A percentile compares a stretch with the other conserved stretches of the same genome.
Evolutionary conservation across 2,888 invertebrate species (phyloP).

Genomic region (Cryptocheilus praepositus): DNA sequence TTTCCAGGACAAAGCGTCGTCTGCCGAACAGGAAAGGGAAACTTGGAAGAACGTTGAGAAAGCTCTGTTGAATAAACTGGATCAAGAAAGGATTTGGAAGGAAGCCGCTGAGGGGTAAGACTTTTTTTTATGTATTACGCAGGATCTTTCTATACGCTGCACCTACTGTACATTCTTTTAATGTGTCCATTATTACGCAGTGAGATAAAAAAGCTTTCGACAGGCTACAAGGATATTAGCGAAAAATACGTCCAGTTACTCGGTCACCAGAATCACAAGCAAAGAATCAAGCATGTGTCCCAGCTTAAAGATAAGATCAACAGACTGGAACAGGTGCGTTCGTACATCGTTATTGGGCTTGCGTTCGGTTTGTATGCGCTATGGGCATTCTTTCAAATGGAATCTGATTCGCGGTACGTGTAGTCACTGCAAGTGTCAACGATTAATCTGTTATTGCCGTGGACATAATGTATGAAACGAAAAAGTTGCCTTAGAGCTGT

Average conservation of each 20-base stretch:
- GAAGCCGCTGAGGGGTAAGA: constrained; percentile 57
- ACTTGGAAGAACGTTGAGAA: constrained; percentile 40
- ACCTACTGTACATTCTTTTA: constrained; percentile 13
- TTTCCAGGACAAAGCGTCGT: constrained; percentile 25
- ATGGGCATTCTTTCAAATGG: constrained; percentile 36
- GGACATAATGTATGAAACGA: constrained; percentile 20
- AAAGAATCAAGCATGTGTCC: constrained; percentile 79
- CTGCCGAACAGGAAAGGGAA: constrained; percentile 43
- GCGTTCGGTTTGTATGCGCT: constrained; percentile 55
- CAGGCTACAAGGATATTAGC: constrained; percentile 76
- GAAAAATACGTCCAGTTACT: constrained; percentile 78
- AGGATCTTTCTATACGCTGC: neutral
- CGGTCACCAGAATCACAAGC: constrained; percentile 82
- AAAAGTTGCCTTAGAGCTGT: neutral
- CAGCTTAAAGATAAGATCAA: constrained; percentile 75
- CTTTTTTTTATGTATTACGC: constrained; percentile 1
- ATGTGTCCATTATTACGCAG: constrained; percentile 39
- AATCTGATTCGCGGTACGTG: neutral
- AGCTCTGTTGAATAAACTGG: constrained; percentile 41
- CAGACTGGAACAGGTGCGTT: constrained; percentile 75
- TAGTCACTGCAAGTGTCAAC: constrained; percentile 36
- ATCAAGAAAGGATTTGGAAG: constrained; percentile 47
- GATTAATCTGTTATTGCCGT: constrained; percentile 6
- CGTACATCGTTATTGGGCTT: constrained; percentile 46
- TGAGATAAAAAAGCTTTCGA: constrained; percentile 52